These are phyloP conservation scores for Halocynthia roretzi DNA, from an alignment of 23 tunicate species.

Conservation along the genomic window DNA sequence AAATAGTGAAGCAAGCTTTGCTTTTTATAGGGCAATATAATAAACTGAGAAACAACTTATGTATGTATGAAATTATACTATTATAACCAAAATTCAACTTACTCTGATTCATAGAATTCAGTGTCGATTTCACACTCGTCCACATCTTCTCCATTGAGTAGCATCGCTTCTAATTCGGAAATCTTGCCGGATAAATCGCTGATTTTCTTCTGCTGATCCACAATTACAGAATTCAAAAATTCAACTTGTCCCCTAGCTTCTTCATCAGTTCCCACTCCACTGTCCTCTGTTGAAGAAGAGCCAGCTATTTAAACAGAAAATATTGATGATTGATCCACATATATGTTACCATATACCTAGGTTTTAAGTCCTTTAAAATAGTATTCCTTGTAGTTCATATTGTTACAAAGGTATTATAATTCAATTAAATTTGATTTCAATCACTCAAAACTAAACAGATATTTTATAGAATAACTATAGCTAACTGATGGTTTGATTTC, in stretches of 20 bases:
- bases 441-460: neutral
- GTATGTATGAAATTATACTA: neutral
- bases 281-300: constrained; percentile 17
- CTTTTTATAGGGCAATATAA: too few species aligned
- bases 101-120: neutral
- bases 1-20: too few species aligned
- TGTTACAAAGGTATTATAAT: too few species aligned
- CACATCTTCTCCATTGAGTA: constrained; percentile 49
- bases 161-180: constrained; percentile 70
- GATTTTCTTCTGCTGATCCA: constrained; percentile 73
- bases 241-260: constrained; percentile 33
- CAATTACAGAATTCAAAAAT: constrained; percentile 88
- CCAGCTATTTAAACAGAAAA: neutral
- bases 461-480: too few species aligned
- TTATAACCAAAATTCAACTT: neutral
- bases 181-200: constrained; percentile 45
- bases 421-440: neutral
- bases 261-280: constrained; percentile 9
- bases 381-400: too few species aligned
- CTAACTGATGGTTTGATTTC: too few species aligned
- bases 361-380: too few species aligned
- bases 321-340: too few species aligned
- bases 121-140: constrained; percentile 28
- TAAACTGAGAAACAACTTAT: too few species aligned
- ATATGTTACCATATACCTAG: too few species aligned